These are phyloP conservation scores for Pyrgilauda ruficollis DNA, from an alignment of 2,113 vertebrate species.

Conservation along the genomic window DNA sequence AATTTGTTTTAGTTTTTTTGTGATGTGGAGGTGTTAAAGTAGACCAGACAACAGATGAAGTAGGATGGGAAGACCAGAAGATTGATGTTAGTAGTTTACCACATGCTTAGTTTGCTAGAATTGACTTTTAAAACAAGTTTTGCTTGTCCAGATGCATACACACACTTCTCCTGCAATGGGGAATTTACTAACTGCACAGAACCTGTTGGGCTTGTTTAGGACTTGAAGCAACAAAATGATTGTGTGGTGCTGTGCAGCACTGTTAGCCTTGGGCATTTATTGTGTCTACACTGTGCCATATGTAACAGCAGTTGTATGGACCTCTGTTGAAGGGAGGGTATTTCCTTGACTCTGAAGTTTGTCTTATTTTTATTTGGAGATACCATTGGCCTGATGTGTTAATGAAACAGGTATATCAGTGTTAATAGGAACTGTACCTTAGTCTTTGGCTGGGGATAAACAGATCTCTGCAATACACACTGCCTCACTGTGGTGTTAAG, in stretches of 20 bases:
- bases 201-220: neutral
- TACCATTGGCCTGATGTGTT: neutral
- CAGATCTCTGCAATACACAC: neutral
- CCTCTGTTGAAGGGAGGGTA: neutral
- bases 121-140: neutral
- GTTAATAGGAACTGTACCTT: neutral
- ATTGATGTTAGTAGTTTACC: neutral
- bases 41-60: neutral
- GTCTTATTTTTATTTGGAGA: neutral
- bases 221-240: neutral
- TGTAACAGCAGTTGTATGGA: neutral
- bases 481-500: neutral
- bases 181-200: neutral
- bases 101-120: neutral
- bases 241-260: neutral
- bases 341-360: neutral
- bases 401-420: neutral
- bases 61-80: neutral
- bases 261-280: neutral
- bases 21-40: neutral
- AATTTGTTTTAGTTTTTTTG: neutral
- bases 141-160: neutral
- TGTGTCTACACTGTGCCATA: neutral
- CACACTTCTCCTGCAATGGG: neutral
- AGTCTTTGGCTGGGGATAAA: neutral